Evolutionary conservation across 1,140 invertebrate genomes (phyloP).

Genomic region (Acromyrmex charruanus): DNA sequence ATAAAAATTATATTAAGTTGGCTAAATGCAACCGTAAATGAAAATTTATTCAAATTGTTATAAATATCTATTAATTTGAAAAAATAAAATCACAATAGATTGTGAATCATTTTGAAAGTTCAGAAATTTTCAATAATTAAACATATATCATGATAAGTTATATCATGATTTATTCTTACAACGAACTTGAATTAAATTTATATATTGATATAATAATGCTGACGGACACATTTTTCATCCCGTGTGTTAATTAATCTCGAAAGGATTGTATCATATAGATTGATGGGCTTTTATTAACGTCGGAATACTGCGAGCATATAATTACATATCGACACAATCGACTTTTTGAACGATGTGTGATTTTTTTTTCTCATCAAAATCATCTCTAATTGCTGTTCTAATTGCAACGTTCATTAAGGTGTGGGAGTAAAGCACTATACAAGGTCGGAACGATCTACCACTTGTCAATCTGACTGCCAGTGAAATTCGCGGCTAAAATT

Average conservation of each 20-base stretch:
- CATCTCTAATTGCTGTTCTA: constrained; percentile 25
- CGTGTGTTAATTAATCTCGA: constrained; percentile 34
- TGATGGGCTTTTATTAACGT: constrained; percentile 23
- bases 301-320: not conserved
- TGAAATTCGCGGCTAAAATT: constrained; percentile 58
- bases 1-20: not conserved
- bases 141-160: not conserved
- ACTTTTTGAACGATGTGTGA: not conserved
- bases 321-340: constrained; percentile 28
- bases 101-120: not conserved
- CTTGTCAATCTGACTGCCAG: constrained; percentile 45
- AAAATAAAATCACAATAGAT: not conserved
- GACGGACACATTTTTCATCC: not conserved
- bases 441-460: constrained; percentile 58
- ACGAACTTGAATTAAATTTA: not conserved
- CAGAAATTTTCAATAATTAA: not conserved
- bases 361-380: constrained; percentile 15
- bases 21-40: not conserved
- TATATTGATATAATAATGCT: not conserved
- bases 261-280: not conserved
- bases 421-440: constrained; percentile 22
- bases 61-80: not conserved
- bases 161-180: not conserved
- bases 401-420: constrained; percentile 26
- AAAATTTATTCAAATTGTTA: not conserved